Base-by-base conservation (phyloP, 2,888 invertebrate species). In the Sabatieria punctata region DNA sequence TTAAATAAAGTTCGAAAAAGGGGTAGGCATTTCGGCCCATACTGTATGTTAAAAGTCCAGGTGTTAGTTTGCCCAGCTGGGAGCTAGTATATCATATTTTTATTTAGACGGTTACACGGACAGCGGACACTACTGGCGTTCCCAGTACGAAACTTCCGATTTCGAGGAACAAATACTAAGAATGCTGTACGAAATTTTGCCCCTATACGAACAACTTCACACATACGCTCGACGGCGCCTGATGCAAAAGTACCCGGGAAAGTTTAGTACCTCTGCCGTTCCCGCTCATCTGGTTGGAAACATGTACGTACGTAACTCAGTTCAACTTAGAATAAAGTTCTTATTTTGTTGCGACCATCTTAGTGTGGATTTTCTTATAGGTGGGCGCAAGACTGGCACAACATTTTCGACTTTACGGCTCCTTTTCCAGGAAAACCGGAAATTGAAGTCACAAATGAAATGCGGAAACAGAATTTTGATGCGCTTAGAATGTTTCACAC, bases 241-340 rank as follows among this genome's bases (percentile, higher is more conserved):
- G 38, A 38, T n/a, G 22, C 8, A 8, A 58, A 58, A 23, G 54
- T 67, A 1, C 55, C 57, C 4, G 6, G 54, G 55, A 13, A 63
- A 66, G 40, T 62, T 62, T 3, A 23, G 46, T 1, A 55, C 56
- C 24, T 66, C 67, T 6, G 63, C 65, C 11, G 68, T 69, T 39
- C 68, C 69, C 1, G 66, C 67, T 2, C 68, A 68, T 54, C 45
- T 68, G 2, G 48, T 68, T 13, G 67, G 68, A 63, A 55, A 51
- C 49, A 40, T 11, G 33, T n/a, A 24, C 18, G 23, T 8, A 27
- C 30, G 19, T 33, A 23, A n/a, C 13, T 42, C 42, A 42, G 15
- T 27, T 11, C 23, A 18, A 23, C 15, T 42, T 18, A 13, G 15
- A 18, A 13, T 27, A n/a, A 35, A 15, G 13, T 13, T 30, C 38